phyloP scores from a whole-genome alignment of 2,113 vertebrate genomes.

The Gobio gobio region DNA sequence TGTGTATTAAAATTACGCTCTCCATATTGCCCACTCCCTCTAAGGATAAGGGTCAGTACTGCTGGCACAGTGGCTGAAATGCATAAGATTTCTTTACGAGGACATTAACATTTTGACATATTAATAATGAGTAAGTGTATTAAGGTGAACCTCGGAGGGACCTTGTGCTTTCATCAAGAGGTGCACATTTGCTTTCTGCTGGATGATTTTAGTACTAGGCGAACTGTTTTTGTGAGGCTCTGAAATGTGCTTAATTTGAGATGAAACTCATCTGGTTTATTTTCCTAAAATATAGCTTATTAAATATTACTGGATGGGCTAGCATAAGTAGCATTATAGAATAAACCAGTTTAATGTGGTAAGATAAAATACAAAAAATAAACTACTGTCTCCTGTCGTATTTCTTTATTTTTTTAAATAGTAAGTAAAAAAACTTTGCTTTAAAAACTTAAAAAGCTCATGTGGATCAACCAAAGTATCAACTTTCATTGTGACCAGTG shows the following conservation, averaged over 20 bases:
- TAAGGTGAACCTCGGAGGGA: conserved; percentile 69
- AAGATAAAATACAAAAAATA: not conserved
- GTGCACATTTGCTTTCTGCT: conserved; percentile 62
- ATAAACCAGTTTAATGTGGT: not conserved
- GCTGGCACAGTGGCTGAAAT: conserved; percentile 88
- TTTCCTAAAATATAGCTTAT: conserved; percentile 6
- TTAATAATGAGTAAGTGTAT: conserved; percentile 93
- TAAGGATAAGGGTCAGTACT: conserved; percentile 91
- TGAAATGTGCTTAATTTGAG: conserved; percentile 46
- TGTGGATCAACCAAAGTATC: not conserved
- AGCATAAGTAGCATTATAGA: not conserved
- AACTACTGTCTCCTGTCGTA: not conserved
- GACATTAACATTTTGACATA: conserved; percentile 92
- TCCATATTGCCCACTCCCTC: conserved; percentile 84
- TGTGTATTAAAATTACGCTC: conserved; percentile 92
- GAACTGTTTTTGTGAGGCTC: conserved; percentile 41
- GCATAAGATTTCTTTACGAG: conserved; percentile 92
- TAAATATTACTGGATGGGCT: conserved; percentile 9
- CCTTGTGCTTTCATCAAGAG: conserved; percentile 66
- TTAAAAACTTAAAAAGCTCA: not conserved
- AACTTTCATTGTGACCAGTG: conserved; percentile 68
- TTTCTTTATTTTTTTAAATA: not conserved
- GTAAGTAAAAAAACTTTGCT: not conserved
- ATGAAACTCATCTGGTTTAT: conserved; percentile 36
- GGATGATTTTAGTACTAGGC: conserved; percentile 61